Conservation (phyloP, 2,113 vertebrate species). For the Prionailurus viverrinus region DNA sequence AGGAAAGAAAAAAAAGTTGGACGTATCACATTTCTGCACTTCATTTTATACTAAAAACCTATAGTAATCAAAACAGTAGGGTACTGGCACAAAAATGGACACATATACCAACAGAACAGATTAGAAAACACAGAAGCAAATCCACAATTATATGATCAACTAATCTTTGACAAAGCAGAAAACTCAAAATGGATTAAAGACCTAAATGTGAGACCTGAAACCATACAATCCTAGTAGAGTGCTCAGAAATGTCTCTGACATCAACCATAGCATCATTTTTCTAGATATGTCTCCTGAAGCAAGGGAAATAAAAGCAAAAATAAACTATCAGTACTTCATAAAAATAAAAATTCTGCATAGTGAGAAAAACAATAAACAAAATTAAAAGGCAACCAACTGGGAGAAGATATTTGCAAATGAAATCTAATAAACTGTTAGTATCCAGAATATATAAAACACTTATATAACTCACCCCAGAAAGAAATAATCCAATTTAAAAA, state of each 20-base stretch:
- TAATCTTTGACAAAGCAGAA: background rate
- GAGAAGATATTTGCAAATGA: background rate
- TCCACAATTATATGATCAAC: background rate
- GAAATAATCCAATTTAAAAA: background rate
- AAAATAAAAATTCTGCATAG: background rate
- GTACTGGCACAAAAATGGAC: background rate
- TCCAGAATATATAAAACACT: background rate
- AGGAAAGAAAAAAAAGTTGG: background rate
- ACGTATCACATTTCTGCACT: background rate
- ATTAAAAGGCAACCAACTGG: background rate
- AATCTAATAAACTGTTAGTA: background rate
- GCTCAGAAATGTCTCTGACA: background rate
- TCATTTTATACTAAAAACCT: background rate
- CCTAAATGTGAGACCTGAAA: background rate
- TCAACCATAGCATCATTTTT: background rate
- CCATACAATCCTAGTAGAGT: background rate
- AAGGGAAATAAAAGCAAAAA: background rate
- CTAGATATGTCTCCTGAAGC: background rate
- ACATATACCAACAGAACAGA: background rate
- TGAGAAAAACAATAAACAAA: background rate
- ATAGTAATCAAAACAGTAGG: background rate
- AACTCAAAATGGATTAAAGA: background rate
- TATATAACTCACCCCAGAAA: background rate
- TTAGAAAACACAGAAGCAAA: background rate
- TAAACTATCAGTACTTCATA: background rate